Evolutionary conservation across 2,888 invertebrate species (phyloP).

Genomic region (Bellardia pandia): DNA sequence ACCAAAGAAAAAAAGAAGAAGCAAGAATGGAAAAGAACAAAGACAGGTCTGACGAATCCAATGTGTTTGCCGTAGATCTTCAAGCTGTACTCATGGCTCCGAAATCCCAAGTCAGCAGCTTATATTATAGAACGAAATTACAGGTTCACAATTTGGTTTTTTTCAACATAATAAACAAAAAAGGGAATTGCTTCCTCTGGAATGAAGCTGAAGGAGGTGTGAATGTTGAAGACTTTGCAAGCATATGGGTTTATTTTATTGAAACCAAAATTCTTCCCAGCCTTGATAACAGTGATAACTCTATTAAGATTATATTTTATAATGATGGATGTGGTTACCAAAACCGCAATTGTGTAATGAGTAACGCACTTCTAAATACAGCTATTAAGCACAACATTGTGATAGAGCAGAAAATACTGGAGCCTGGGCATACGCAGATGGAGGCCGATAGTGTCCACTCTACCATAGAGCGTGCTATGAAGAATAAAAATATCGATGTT

Average conservation of each 20-base stretch:
- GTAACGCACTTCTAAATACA: no score
- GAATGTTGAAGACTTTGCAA: conserved; percentile 47
- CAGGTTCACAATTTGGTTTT: not conserved
- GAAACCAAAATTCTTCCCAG: conserved; percentile 46
- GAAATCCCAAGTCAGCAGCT: conserved; percentile 53
- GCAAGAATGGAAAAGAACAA: conserved; percentile 46
- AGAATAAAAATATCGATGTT: no score
- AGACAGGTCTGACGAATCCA: conserved; percentile 55
- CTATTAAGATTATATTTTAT: no score
- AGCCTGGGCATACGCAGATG: no score
- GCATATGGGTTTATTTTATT: conserved; percentile 52
- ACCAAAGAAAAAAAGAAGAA: conserved; percentile 55
- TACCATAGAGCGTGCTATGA: no score
- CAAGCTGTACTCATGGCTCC: conserved; percentile 64
- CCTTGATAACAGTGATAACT: conserved; percentile 44
- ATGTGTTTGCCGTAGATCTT: conserved; percentile 59
- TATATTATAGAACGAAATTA: conserved; percentile 32
- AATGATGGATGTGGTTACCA: no score
- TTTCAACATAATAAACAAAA: conserved; percentile 39
- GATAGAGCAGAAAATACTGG: no score
- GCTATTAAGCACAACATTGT: no score
- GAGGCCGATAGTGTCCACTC: no score
- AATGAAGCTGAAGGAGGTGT: conserved; percentile 52
- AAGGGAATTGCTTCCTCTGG: conserved; percentile 50
- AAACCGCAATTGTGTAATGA: no score